phyloP scores from a whole-genome alignment of 2,888 invertebrate genomes.

The Desoria tigrina region DNA sequence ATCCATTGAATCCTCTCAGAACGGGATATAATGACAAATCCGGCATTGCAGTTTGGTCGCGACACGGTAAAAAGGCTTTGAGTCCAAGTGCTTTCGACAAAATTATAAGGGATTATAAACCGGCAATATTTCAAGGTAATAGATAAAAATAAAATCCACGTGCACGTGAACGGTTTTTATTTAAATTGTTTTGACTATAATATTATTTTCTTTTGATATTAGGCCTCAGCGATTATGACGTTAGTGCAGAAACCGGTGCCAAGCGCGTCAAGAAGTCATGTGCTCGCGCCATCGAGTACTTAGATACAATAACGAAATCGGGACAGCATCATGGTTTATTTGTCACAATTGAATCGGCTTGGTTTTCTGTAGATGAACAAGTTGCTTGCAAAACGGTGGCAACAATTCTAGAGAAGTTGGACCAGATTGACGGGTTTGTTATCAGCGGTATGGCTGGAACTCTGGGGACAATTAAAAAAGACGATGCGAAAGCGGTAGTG shows the following conservation, averaged over 20 bases:
- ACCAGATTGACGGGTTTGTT: slow-evolving; percentile 70
- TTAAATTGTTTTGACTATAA: neutral
- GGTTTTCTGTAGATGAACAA: slow-evolving; percentile 66
- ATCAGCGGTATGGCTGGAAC: slow-evolving; percentile 69
- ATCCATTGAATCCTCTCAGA: slow-evolving; percentile 68
- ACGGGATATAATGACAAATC: slow-evolving; percentile 71
- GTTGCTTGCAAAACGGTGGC: slow-evolving; percentile 66
- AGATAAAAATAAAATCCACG: no score
- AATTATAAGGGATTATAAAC: slow-evolving; percentile 30
- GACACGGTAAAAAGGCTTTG: slow-evolving; percentile 71
- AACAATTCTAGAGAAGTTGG: slow-evolving; percentile 56
- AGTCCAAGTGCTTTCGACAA: slow-evolving; percentile 58
- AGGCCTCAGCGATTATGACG: slow-evolving; percentile 49
- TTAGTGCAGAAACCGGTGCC: slow-evolving; percentile 24
- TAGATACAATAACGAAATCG: slow-evolving; percentile 1
- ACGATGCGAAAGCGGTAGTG: slow-evolving; percentile 58
- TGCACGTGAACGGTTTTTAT: no score
- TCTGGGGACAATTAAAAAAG: slow-evolving; percentile 67
- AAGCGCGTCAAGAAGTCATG: slow-evolving; percentile 46
- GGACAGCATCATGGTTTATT: slow-evolving; percentile 19
- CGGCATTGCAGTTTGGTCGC: slow-evolving; percentile 75
- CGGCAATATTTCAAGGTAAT: slow-evolving; percentile 36
- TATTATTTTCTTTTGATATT: slow-evolving; percentile 26
- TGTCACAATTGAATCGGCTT: slow-evolving; percentile 69
- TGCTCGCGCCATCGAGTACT: slow-evolving; percentile 36